These are phyloP conservation scores for Drosophila lowei DNA, from an alignment of 1,140 invertebrate genomes.

Conservation along the genomic window DNA sequence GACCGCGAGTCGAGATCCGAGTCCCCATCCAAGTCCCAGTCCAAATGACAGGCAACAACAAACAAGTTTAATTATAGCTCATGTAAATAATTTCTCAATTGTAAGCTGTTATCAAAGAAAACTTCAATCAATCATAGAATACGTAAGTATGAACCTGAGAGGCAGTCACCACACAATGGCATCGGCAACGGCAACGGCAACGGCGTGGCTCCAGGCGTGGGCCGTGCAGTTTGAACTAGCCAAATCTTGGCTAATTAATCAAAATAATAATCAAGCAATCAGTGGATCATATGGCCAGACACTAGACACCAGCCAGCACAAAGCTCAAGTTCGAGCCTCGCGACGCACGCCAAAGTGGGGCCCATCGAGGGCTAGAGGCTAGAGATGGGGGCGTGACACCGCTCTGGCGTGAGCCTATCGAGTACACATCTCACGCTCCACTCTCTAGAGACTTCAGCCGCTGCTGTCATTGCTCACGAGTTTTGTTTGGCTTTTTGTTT, in stretches of 20 bases:
- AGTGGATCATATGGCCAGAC: conserved; percentile 74
- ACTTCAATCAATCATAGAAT: conserved; percentile 81
- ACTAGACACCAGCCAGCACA: conserved; percentile 34
- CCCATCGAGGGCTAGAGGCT: conserved; percentile 39
- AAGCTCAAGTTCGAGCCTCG: conserved; percentile 42
- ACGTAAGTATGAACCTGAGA: conserved; percentile 69
- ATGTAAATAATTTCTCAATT: conserved; percentile 82
- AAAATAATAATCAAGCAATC: conserved; percentile 82
- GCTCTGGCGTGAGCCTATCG: too few species aligned
- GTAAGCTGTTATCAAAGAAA: conserved; percentile 79
- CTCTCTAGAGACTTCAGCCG: conserved; percentile 58
- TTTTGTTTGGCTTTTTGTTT: conserved; percentile 68
- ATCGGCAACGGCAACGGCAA: too few species aligned
- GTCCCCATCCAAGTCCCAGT: not conserved
- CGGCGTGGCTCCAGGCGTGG: conserved; percentile 75
- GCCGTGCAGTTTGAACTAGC: conserved; percentile 78
- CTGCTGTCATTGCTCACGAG: conserved; percentile 77
- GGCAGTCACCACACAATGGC: conserved; percentile 54
- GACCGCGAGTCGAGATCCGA: not conserved
- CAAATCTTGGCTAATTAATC: conserved; percentile 82
- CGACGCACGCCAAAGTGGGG: conserved; percentile 73
- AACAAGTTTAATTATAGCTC: conserved; percentile 81
- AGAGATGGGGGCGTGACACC: conserved; percentile 13
- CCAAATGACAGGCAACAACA: conserved; percentile 79
- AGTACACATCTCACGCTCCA: not conserved